These are phyloP conservation scores for Hoplias malabaricus DNA, from an alignment of 2,113 vertebrate species.

Conservation along the genomic window DNA sequence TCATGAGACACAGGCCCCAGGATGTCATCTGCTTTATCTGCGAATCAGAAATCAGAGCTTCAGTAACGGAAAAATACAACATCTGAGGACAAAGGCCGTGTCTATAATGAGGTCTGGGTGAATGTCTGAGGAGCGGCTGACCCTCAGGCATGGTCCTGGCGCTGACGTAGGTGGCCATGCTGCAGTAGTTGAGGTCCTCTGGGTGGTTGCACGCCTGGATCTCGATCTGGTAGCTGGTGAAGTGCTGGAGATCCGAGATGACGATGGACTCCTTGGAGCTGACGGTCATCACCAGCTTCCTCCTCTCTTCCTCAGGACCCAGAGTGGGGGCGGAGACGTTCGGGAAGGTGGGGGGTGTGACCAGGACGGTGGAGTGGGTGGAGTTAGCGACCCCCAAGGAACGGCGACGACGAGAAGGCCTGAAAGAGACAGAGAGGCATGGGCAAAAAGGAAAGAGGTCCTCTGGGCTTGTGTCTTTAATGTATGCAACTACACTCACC, in stretches of 20 bases:
- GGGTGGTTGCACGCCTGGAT: constrained; percentile 93
- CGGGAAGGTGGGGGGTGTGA: constrained; percentile 59
- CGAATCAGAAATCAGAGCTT: neutral
- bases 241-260: constrained; percentile 90
- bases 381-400: constrained; percentile 79
- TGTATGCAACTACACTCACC: too few species aligned
- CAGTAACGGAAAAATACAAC: neutral
- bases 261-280: constrained; percentile 84
- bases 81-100: neutral
- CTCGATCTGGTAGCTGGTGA: constrained; percentile 95
- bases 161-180: constrained; percentile 86
- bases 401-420: constrained; percentile 82
- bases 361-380: constrained; percentile 64
- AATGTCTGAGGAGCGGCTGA: constrained; percentile 53
- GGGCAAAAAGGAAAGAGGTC: neutral
- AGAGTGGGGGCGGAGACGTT: constrained; percentile 66
- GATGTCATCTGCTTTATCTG: constrained; percentile 92
- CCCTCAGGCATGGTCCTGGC: constrained; percentile 95
- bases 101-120: too few species aligned
- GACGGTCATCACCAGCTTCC: constrained; percentile 78
- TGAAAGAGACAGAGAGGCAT: constrained; percentile 46
- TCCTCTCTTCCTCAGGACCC: constrained; percentile 59
- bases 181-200: constrained; percentile 75
- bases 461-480: too few species aligned
- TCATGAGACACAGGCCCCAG: constrained; percentile 80